Base-by-base conservation (phyloP, 2,797 vertebrate genomes). In the Tarsius wallacei region DNA sequence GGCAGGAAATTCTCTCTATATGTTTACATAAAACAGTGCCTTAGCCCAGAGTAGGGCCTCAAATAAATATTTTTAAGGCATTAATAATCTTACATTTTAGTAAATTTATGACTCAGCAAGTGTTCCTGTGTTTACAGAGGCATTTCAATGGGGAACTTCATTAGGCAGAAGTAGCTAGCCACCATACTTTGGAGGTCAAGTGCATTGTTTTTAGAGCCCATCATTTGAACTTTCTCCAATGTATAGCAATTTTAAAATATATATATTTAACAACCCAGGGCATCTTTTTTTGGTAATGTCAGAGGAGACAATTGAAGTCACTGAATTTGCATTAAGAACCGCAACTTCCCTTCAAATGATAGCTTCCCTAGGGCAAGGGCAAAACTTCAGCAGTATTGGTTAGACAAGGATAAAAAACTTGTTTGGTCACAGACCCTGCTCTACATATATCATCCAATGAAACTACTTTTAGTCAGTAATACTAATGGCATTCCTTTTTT, bases 321-420 rank as follows among this genome's bases (percentile, higher is more conserved):
- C 68, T 82, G 63, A 94, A 96, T 97, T 97, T 95, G 88, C 91
- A 82, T 85, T 80, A 86, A 92, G 31, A 97, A 8, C 11, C n/a
- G 31, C n/a, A 84, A 74, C 31, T 93, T 89, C 42, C n/a, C 53
- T 87, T 83, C 71, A 94, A 64, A 95, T 55, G 93, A 73, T 73
- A 49, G 68, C 42, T 93, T 47, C 86, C 86, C 42, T 80, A 53
- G 61, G 77, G 89, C 82, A 91, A 96, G 76, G 83, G 74, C 83
- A 97, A 92, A 95, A 28, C 19, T 89, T 91, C 42, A 78, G 26
- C 66, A 63, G 19, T 33, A 33, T 51, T 92, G 71, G 17, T 64
- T 88, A 74, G 19, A 83, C 47, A 82, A 31, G 21, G 19, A 33
- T 74, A 61, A 80, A 86, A 96, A 76, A 21, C 28, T 21, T 84